Evolutionary conservation across 2,888 invertebrate genomes (phyloP).

Genomic region (Altica lythri): DNA sequence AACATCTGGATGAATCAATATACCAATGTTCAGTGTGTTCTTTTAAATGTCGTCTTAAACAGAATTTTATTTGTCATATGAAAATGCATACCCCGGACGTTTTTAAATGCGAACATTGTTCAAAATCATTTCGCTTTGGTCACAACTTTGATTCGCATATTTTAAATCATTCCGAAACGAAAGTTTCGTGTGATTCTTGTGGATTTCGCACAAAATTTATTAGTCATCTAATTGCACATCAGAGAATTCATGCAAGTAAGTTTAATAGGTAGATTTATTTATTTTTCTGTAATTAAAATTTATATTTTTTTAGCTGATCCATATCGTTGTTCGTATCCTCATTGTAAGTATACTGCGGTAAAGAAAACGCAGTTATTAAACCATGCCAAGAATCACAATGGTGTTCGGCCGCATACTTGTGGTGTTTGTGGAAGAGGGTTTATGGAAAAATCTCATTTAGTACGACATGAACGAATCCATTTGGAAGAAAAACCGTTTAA

Average conservation of each 20-base stretch:
- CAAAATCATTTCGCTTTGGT: conserved; percentile 63
- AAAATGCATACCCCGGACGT: conserved; percentile 64
- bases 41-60: conserved; percentile 63
- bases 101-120: conserved; percentile 64
- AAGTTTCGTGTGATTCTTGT: conserved; percentile 69
- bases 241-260: conserved; percentile 65
- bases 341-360: conserved; percentile 67
- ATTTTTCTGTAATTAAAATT: conserved; percentile 1
- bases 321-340: conserved; percentile 65
- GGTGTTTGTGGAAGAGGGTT: conserved; percentile 66
- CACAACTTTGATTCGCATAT: conserved; percentile 65
- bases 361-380: conserved; percentile 68
- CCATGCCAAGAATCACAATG: conserved; percentile 68
- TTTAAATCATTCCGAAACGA: conserved; percentile 62
- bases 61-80: conserved; percentile 64
- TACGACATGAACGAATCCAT: conserved; percentile 70
- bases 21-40: conserved; percentile 62
- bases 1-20: conserved; percentile 60
- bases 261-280: neutral
- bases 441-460: conserved; percentile 69
- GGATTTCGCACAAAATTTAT: conserved; percentile 70
- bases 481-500: conserved; percentile 67
- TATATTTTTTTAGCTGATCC: conserved; percentile 58
- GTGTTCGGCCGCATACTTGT: conserved; percentile 59
- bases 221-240: conserved; percentile 68